Percentiles rank a stretch among this genome's conserved stretches.
phyloP scores from a whole-genome alignment of 37 sponge, comb jelly and placozoan species.

The Haliclona indistincta region DNA sequence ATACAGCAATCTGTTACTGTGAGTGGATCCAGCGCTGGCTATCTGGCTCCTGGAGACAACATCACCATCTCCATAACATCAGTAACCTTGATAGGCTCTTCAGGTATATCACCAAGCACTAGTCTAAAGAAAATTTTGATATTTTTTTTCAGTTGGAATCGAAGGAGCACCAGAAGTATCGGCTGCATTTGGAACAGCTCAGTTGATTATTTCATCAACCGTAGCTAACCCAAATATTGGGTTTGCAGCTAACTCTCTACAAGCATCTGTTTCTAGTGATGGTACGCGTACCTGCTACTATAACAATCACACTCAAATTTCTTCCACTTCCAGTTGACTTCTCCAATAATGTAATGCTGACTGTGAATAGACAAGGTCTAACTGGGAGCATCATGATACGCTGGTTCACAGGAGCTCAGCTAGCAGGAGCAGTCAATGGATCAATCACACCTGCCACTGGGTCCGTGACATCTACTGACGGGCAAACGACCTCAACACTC shows the following conservation, averaged over 20 bases:
- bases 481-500: slow-evolving; percentile 20
- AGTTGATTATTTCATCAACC: slow-evolving; percentile 9
- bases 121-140: neutral
- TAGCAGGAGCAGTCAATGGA: slow-evolving; percentile 34
- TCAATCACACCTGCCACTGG: slow-evolving; percentile 56
- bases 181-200: neutral
- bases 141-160: neutral
- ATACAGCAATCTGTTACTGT: neutral
- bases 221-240: slow-evolving; percentile 58
- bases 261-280: slow-evolving; percentile 49
- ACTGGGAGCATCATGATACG: slow-evolving; percentile 49
- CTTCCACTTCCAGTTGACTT: slow-evolving; percentile 11
- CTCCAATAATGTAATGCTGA: slow-evolving; percentile 50
- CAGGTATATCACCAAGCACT: neutral
- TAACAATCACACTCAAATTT: neutral
- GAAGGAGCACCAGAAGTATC: slow-evolving; percentile 7
- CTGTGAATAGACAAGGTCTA: slow-evolving; percentile 43
- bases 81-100: neutral
- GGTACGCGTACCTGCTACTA: slow-evolving; percentile 17
- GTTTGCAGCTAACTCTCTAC: slow-evolving; percentile 46
- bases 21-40: slow-evolving; percentile 7
- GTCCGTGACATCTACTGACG: slow-evolving; percentile 9
- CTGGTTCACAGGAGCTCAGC: slow-evolving; percentile 48
- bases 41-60: slow-evolving; percentile 39
- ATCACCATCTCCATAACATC: slow-evolving; percentile 52